phyloP scores from a whole-genome alignment of 2,113 vertebrate genomes.

The Siniperca knerii region DNA sequence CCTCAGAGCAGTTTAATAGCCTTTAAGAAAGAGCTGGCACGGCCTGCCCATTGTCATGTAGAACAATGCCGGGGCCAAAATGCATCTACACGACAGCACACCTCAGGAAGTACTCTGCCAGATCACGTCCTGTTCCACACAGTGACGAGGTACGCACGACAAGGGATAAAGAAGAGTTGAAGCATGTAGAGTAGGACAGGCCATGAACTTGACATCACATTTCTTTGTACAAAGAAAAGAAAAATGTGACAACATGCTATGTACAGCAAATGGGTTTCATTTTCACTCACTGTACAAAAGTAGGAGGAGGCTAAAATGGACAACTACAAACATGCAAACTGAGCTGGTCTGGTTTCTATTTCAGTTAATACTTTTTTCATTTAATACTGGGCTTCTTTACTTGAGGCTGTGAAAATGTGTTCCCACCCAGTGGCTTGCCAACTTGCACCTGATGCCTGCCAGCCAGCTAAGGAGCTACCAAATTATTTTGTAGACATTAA shows the following conservation, averaged over 20 bases:
- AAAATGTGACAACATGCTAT: neutral
- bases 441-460: slow-evolving; percentile 41
- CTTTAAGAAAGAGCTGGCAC: slow-evolving; percentile 43
- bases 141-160: slow-evolving; percentile 41
- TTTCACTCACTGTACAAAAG: neutral
- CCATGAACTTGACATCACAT: neutral
- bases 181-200: slow-evolving; percentile 8
- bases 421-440: slow-evolving; percentile 41
- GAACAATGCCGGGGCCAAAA: slow-evolving; percentile 68
- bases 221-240: neutral
- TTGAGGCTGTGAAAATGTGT: slow-evolving; percentile 39
- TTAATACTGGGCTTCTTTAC: slow-evolving; percentile 27
- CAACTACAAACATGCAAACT: slow-evolving; percentile 21
- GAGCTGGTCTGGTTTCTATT: slow-evolving; percentile 25
- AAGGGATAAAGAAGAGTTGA: slow-evolving; percentile 19
- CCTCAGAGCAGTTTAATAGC: slow-evolving; percentile 23
- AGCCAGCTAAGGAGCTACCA: slow-evolving; percentile 16
- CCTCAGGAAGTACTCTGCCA: slow-evolving; percentile 76
- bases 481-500: slow-evolving; percentile 26
- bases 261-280: slow-evolving; percentile 3
- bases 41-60: slow-evolving; percentile 61
- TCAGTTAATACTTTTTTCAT: slow-evolving; percentile 31
- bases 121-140: slow-evolving; percentile 70
- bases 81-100: slow-evolving; percentile 38
- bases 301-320: neutral